Base-by-base conservation (phyloP, 2,113 vertebrate species). In the Rattus rattus region DNA sequence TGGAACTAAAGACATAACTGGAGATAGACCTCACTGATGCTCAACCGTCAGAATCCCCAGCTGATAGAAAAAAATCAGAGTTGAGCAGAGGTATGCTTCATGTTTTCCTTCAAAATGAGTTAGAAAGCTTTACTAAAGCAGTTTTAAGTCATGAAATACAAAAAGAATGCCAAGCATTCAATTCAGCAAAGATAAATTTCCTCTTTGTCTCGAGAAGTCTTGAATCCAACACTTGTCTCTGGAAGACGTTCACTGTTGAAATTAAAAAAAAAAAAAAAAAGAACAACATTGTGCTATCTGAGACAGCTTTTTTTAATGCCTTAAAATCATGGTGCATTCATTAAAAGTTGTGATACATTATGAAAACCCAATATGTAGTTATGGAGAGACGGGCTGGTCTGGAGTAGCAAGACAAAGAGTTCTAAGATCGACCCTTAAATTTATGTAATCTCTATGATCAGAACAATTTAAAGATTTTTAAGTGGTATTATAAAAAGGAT, bases 51-150 rank as follows among this genome's bases (percentile, higher is more conserved):
- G 93, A 97, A 96, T 97, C 76, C 75, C 69, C 73, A 5, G 0
- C 4, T 86, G 92, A 70, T 92, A 93, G 39, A 54, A 52, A 96
- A 85, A 7, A 81, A 81, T 97, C 89, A 96, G 4, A 22, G 88
- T 69, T 59, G 33, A 97, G 95, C 87, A 83, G 1, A 94, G 91
- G 26, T 10, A 8, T 67, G 3, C 33, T 90, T 33, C 56, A 72
- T 4, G 61, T 94, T 95, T 96, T 61, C 63, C 47, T 96, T 97
- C 92, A 88, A 95, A 96, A 96, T 96, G 63, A 94, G 89, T 73
- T 94, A 91, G 56, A 7, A 47, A 93, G 85, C 1, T 63, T 81
- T 65, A 81, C 2, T 16, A 30, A 92, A 59, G 8, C 5, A 92
- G 12, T 85, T 94, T 84, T 16, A 73, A 13, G 11, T 2, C 76